Conservation (phyloP, 1,140 invertebrate genomes). For the Macrobrachium rosenbergii region DNA sequence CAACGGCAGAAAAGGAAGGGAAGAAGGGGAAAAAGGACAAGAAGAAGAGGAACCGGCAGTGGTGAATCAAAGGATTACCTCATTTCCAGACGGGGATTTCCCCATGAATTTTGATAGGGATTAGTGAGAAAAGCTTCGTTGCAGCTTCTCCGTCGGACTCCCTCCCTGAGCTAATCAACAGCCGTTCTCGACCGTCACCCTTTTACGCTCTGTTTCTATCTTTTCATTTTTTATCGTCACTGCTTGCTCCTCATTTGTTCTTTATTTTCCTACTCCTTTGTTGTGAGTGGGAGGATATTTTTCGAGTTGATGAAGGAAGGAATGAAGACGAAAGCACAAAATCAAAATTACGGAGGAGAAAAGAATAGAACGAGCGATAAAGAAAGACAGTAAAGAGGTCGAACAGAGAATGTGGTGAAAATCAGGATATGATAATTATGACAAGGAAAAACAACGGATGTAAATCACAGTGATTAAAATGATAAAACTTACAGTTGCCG, state of each 20-base stretch:
- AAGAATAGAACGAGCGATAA: no score
- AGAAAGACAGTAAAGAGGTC: no score
- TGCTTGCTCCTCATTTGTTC: not conserved
- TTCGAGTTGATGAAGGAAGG: not conserved
- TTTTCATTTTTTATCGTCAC: no score
- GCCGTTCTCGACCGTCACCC: not conserved
- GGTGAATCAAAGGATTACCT: constrained; percentile 12
- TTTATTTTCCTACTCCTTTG: not conserved
- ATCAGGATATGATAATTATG: no score
- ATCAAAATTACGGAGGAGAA: no score
- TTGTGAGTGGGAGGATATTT: not conserved
- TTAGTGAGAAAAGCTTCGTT: constrained; percentile 28
- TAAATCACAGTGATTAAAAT: no score
- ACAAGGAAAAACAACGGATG: no score
- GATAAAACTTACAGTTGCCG: no score
- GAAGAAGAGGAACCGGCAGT: not conserved
- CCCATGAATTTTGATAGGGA: constrained; percentile 48
- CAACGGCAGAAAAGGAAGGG: no score
- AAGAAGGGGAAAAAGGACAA: not conserved
- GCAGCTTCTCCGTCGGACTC: not conserved
- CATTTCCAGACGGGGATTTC: constrained; percentile 11
- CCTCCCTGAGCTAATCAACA: constrained; percentile 32
- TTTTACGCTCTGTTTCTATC: not conserved
- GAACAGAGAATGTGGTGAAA: no score
- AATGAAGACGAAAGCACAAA: no score